Base-by-base conservation (phyloP, 2,113 vertebrate species). In the Sturnus vulgaris region DNA sequence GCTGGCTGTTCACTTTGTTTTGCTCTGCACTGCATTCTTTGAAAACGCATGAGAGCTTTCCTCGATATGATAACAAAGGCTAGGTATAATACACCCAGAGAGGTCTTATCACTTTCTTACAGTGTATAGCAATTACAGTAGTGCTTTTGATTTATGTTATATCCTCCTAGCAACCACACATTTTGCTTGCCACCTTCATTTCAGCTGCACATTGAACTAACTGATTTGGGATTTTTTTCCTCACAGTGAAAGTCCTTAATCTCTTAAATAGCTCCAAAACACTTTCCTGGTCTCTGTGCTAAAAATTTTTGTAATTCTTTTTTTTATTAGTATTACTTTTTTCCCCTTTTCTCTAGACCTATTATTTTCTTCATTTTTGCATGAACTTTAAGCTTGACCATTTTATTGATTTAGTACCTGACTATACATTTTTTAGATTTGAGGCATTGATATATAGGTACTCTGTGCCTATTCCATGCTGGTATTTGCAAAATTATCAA, bases 31-130 rank as follows among this genome's bases (percentile, higher is more conserved):
- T 50, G 56, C 66, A 37, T 91, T 87, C 92, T 85, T 79, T 90
- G 87, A 84, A 86, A 95, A 82, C 25, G 2, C 61, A 57, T 27
- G 10, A 89, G 71, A 86, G 42, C 71, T 88, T 94, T 84, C 37
- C 80, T 85, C 2, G 0, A 19, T 59, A 21, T 44, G 90, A 93
- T 93, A 95, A 92, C 80, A 57, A 66, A 69, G 69, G n/a, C 53
- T 35, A 92, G 69, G 84, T 94, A 82, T 92, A 91, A 86, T 94
- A 85, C 31, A 72, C 78, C 59, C 91, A 90, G 91, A 87, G 66
- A 95, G 65, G 95, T 93, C 91, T 97, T 96, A 97, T 91, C 96
- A 73, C 69, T 95, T 82, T 55, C 70, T 93, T 89, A 87, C 93
- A 93, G 91, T 91, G 78, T 84, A 44, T 64, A 88, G 92, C 72